Percentiles rank a stretch among this genome's conserved stretches.
These are phyloP conservation scores for Chaetodon trifasciatus DNA, from an alignment of 2,797 vertebrate species.

Conservation along the genomic window DNA sequence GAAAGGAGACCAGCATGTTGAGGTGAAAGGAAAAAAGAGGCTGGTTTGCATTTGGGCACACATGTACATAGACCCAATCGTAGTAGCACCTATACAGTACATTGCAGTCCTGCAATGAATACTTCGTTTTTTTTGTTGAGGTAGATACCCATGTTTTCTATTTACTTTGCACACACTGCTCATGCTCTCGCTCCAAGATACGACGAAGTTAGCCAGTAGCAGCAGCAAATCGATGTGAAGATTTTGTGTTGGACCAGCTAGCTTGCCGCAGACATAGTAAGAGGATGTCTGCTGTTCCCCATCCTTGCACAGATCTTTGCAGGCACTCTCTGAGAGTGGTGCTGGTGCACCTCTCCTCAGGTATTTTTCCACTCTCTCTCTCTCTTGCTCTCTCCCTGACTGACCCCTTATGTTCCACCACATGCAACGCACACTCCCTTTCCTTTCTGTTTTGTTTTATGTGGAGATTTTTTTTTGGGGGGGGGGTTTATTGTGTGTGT, in stretches of 20 bases:
- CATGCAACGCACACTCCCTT: neutral
- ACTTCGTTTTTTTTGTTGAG: conserved; percentile 16
- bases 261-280: conserved; percentile 79
- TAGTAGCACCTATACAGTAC: conserved; percentile 3
- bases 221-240: conserved; percentile 78
- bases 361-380: conserved; percentile 78
- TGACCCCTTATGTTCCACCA: conserved; percentile 46
- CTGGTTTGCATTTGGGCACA: conserved; percentile 34
- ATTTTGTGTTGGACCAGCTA: conserved; percentile 76
- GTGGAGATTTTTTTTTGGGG: conserved; percentile 7
- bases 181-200: neutral
- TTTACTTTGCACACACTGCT: neutral
- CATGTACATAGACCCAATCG: conserved; percentile 13
- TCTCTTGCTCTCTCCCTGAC: conserved; percentile 52
- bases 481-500: too few species aligned
- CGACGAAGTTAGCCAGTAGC: conserved; percentile 19
- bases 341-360: conserved; percentile 83
- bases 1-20: conserved; percentile 45
- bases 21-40: conserved; percentile 32
- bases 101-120: conserved; percentile 7
- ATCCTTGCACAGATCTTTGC: conserved; percentile 30
- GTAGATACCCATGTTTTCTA: neutral
- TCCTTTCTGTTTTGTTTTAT: conserved; percentile 15
- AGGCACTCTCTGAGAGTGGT: conserved; percentile 81
- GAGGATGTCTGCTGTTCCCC: conserved; percentile 73